These are phyloP conservation scores for Drosophila greeni DNA, from an alignment of 2,888 invertebrate species.

Conservation along the genomic window DNA sequence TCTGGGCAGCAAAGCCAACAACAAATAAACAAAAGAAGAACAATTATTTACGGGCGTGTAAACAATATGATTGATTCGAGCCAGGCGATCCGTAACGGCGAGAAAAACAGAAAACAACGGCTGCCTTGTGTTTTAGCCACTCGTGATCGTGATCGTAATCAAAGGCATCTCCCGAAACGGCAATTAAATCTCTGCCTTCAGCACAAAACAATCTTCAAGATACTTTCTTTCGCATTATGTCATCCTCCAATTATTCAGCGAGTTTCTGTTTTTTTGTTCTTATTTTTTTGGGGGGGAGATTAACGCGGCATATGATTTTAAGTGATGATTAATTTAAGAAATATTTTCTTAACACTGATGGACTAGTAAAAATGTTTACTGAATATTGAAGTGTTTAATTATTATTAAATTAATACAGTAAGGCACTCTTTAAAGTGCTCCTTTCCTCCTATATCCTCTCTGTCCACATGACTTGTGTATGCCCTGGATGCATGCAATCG, in stretches of 20 bases:
- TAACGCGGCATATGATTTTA: not conserved
- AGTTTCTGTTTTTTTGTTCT: not conserved
- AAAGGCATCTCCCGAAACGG: constrained; percentile 10
- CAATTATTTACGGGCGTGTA: constrained; percentile 52
- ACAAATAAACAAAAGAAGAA: constrained; percentile 45
- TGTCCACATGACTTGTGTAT: constrained; percentile 17
- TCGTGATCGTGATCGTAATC: constrained; percentile 31
- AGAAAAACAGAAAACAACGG: constrained; percentile 27
- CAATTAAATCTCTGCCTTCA: constrained; percentile 11
- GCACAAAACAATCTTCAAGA: constrained; percentile 6
- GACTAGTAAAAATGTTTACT: no score
- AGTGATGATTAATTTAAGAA: not conserved
- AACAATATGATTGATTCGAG: constrained; percentile 53
- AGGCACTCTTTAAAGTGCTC: no score
- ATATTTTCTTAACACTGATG: not conserved
- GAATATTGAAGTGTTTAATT: not conserved
- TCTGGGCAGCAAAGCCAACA: constrained; percentile 17
- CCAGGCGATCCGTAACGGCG: constrained; percentile 22
- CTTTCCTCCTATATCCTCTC: no score
- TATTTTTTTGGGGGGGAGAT: not conserved
- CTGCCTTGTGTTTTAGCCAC: constrained; percentile 25
- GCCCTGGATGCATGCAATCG: not conserved
- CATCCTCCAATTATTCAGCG: constrained; percentile 11
- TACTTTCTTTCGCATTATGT: constrained; percentile 37
- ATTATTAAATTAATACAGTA: not conserved